Conservation (phyloP, 2,888 invertebrate genomes). For the Drosophila anceps region DNA sequence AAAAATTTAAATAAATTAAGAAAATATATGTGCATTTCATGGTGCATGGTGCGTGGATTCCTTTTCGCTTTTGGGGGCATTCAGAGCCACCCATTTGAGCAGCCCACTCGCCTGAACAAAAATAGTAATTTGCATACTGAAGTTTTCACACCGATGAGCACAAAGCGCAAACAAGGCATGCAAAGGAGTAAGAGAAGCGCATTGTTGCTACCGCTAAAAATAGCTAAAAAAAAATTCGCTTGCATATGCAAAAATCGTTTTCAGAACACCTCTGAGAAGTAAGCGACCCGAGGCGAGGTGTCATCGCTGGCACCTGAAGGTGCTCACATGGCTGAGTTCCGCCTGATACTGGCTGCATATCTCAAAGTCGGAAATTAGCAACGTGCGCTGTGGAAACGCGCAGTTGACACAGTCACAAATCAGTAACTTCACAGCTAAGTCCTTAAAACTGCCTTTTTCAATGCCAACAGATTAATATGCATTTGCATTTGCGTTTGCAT, state of each 20-base stretch:
- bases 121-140: slow-evolving; percentile 74
- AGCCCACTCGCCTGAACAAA: slow-evolving; percentile 37
- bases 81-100: slow-evolving; percentile 10
- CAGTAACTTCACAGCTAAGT: slow-evolving; percentile 8
- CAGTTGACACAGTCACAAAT: slow-evolving; percentile 38
- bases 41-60: slow-evolving; percentile 8
- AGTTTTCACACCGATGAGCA: slow-evolving; percentile 70
- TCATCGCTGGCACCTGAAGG: slow-evolving; percentile 24
- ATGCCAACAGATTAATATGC: neutral
- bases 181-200: slow-evolving; percentile 13
- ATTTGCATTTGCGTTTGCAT: neutral
- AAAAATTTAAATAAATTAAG: slow-evolving; percentile 52
- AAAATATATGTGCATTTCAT: slow-evolving; percentile 43
- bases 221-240: slow-evolving; percentile 57
- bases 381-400: slow-evolving; percentile 23
- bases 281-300: slow-evolving; percentile 17
- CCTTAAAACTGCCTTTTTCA: slow-evolving; percentile 16
- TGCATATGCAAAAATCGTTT: slow-evolving; percentile 64
- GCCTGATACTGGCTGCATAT: slow-evolving; percentile 14
- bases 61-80: slow-evolving; percentile 8
- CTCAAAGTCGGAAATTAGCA: slow-evolving; percentile 53
- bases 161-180: slow-evolving; percentile 53
- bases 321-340: slow-evolving; percentile 48
- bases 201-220: slow-evolving; percentile 39
- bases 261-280: slow-evolving; percentile 11